phyloP scores from a whole-genome alignment of 2,113 vertebrate genomes.

The Cavia porcellus region DNA sequence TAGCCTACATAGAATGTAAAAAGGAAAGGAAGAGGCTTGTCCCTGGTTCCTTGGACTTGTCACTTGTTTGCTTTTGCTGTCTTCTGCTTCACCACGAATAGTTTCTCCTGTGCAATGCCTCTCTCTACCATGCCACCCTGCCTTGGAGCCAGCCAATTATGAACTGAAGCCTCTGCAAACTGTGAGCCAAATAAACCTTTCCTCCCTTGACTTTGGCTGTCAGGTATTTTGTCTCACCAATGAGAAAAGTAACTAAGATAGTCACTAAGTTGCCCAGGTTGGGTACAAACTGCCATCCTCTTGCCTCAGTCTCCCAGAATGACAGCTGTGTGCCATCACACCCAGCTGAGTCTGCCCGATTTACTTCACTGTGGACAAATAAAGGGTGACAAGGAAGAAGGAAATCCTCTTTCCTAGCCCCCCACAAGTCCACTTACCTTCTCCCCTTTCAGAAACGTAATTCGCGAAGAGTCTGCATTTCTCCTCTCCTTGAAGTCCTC shows the following conservation, averaged over 20 bases:
- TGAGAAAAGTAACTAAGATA: background rate
- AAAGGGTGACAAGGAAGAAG: background rate
- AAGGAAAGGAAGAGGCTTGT: background rate
- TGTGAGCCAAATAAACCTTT: background rate
- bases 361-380: background rate
- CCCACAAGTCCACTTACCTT: slow-evolving; percentile 87
- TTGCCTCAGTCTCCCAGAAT: background rate
- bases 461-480: slow-evolving; percentile 92
- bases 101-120: background rate
- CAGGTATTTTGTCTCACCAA: background rate
- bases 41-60: background rate
- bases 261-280: background rate
- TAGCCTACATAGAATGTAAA: background rate
- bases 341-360: background rate
- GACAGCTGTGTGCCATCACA: background rate
- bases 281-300: background rate
- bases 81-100: background rate
- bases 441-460: slow-evolving; percentile 96
- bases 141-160: background rate
- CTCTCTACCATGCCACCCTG: background rate
- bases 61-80: background rate
- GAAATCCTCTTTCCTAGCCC: background rate
- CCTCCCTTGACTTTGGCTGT: background rate
- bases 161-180: background rate
- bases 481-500: slow-evolving; percentile 95